Evolutionary conservation across 1,140 invertebrate species (phyloP).

Genomic region (Aphelenchoides besseyi): DNA sequence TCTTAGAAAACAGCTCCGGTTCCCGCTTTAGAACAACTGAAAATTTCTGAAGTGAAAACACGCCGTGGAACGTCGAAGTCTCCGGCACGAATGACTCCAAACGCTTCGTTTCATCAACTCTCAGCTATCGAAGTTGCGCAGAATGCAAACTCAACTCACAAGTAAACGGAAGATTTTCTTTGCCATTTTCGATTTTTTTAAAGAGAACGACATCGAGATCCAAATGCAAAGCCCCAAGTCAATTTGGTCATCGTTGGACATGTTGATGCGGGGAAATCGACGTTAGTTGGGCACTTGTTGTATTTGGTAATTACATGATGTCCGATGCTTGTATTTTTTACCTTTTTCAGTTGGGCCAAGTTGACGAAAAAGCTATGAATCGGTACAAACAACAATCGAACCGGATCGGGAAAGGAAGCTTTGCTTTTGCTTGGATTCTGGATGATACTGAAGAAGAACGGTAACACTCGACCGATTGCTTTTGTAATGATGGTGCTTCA

Average conservation of each 20-base stretch:
- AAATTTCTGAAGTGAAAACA: conserved; percentile 26
- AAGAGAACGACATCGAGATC: conserved; percentile 36
- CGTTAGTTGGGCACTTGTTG: conserved; percentile 88
- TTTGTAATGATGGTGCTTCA: conserved; percentile 58
- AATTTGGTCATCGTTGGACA: conserved; percentile 71
- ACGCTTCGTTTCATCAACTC: conserved; percentile 32
- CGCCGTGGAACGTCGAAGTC: conserved; percentile 42
- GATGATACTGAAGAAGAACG: conserved; percentile 97
- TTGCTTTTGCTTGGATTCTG: conserved; percentile 97
- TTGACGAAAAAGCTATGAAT: conserved; percentile 84
- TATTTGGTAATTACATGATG: conserved; percentile 67
- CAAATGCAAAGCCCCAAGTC: conserved; percentile 38
- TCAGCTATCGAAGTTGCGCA: conserved; percentile 36
- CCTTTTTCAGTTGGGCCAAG: conserved; percentile 72
- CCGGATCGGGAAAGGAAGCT: conserved; percentile 94
- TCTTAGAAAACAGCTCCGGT: conserved; percentile 18
- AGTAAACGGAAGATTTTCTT: conserved; percentile 23
- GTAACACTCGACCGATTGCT: conserved; percentile 8
- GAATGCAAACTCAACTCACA: conserved; percentile 22
- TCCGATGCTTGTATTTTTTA: background rate
- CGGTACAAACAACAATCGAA: conserved; percentile 97
- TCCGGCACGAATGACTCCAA: conserved; percentile 32
- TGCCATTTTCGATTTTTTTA: conserved; percentile 21
- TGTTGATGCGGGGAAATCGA: conserved; percentile 98
- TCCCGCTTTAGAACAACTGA: conserved; percentile 34